Base-by-base conservation (phyloP, 2,797 vertebrate species). In the Acipenser ruthenus region DNA sequence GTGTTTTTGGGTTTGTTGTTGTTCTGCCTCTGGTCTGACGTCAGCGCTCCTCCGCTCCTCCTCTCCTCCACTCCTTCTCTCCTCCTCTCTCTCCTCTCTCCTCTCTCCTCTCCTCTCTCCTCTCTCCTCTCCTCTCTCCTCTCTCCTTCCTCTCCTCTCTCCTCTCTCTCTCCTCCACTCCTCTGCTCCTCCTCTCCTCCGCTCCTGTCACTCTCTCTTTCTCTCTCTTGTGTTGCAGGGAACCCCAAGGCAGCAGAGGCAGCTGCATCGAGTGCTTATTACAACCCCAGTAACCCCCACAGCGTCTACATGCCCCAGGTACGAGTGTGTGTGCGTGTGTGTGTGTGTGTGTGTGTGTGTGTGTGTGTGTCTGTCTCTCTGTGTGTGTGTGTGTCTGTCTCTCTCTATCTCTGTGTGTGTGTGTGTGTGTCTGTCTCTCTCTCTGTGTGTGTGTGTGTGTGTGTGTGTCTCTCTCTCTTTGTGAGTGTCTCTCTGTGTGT, bases 261-360 rank as follows among this genome's bases (percentile, higher is more conserved):
- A 37, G 92, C 92, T 0, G 87, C 93, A 68, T 90, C 90, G 72
- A 94, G 83, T 10, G 93, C 93, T 96, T 96, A 94, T 79, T 96
- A 93, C 78, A 92, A 95, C 70, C 93, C 94, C 70, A 92, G 78
- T 74, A 91, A 94, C 70, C 93, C 93, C 50, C 94, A 96, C 88
- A 92, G 85, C 0, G 93, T 96, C 81, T 96, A 96, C 82, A 93
- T 95, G 93, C 93, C 94, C 72, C 87, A 86, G 93, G 94, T 96
- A 74, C 89, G 87, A 70, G 4, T 12, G 1, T 37, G 2, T 37
- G 23, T 37, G 23, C 3, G 23, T 37, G 23, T 37, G 23, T 37
- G 23, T 37, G 12, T 2, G 47, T 10, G 6, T 23, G 10, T 62
- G 23, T 37, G 23, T 3, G 23, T 37, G 23, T 37, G 23, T 37